phyloP scores from a whole-genome alignment of 2,797 vertebrate species.

The Pteropus rufus region DNA sequence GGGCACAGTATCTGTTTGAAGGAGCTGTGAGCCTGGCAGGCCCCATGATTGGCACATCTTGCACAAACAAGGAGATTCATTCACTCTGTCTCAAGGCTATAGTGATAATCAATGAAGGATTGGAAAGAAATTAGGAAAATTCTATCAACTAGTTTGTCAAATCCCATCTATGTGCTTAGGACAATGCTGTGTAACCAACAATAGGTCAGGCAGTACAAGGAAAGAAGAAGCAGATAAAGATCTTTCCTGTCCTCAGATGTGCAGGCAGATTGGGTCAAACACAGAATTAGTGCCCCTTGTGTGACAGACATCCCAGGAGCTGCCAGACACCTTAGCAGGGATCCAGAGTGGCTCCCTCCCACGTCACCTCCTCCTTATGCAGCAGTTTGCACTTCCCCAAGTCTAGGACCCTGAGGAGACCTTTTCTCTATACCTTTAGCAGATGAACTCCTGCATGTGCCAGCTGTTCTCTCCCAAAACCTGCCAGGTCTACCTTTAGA shows the following conservation, averaged over 20 bases:
- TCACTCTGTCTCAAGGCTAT: background rate
- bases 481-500: background rate
- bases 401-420: background rate
- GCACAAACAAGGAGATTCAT: background rate
- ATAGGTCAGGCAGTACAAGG: background rate
- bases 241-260: background rate
- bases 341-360: background rate
- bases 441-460: no score
- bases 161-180: background rate
- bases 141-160: background rate
- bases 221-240: no score
- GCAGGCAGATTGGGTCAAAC: background rate
- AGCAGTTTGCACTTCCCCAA: background rate
- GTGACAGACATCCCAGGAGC: background rate
- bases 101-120: background rate
- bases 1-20: background rate
- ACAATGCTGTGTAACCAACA: background rate
- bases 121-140: background rate
- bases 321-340: background rate
- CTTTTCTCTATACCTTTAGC: background rate
- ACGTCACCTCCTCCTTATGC: accelerated
- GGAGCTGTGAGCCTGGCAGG: background rate
- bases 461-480: background rate
- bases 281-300: background rate
- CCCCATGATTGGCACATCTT: background rate